phyloP scores from a whole-genome alignment of 2,797 vertebrate genomes.

The Taeniopygia guttata region DNA sequence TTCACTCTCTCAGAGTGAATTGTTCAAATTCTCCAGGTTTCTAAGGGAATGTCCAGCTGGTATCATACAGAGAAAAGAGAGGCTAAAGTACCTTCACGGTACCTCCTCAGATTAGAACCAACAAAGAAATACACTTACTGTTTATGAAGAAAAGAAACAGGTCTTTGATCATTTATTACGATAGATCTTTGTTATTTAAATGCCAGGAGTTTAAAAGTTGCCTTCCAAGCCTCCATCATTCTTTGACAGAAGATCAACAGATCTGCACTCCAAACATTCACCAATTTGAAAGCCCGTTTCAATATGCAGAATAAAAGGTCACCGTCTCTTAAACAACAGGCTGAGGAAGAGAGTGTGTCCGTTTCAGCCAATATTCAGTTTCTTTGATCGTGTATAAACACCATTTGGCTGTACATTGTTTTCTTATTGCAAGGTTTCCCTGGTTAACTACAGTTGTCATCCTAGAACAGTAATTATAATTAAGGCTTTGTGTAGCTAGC shows the following conservation, averaged over 20 bases:
- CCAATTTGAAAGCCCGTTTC: neutral
- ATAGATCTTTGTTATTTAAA: constrained; percentile 38
- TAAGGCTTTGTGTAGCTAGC: neutral
- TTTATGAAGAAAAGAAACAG: constrained; percentile 54
- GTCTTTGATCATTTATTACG: constrained; percentile 42
- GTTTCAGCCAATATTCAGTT: neutral
- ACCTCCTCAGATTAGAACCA: neutral
- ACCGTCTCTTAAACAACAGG: neutral
- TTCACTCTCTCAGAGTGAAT: neutral
- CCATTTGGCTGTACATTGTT: neutral
- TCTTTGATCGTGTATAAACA: constrained; percentile 16
- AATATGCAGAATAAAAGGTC: neutral
- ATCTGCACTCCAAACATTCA: neutral
- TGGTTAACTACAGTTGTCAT: constrained; percentile 8
- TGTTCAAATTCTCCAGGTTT: neutral
- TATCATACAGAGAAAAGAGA: neutral
- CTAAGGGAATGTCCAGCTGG: neutral
- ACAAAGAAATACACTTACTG: constrained; percentile 10
- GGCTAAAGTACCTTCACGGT: constrained; percentile 7
- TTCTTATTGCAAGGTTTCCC: neutral
- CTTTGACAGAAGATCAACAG: neutral
- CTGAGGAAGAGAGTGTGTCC: neutral
- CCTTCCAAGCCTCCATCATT: constrained; percentile 41
- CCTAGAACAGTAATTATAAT: constrained; percentile 16
- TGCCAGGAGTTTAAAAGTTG: constrained; percentile 36